Percentiles rank a stretch among this genome's conserved stretches.
Evolutionary conservation across 2,113 vertebrate species (phyloP).

Genomic region (Platycercus adscitus): DNA sequence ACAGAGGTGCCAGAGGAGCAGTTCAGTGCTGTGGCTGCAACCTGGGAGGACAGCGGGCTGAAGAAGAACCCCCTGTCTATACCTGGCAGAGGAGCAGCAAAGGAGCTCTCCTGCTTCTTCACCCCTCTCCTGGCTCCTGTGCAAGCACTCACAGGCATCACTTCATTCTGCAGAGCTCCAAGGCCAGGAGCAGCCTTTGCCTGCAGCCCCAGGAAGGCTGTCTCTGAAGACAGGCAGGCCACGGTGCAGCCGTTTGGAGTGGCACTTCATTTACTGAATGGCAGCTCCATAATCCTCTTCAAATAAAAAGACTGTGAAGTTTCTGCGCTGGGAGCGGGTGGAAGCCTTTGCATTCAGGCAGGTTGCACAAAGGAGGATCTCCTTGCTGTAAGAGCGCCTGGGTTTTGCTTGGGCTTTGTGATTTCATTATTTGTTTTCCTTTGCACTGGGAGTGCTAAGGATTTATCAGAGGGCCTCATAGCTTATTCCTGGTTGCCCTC

Average conservation of each 20-base stretch:
- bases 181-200: neutral
- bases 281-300: slow-evolving; percentile 45
- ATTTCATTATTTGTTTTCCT: neutral
- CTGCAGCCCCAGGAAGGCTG: neutral
- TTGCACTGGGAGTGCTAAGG: neutral
- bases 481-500: neutral
- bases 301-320: neutral
- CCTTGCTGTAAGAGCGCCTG: neutral
- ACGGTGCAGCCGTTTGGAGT: slow-evolving; percentile 9
- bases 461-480: neutral
- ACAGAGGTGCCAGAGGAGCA: neutral
- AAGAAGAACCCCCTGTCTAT: neutral
- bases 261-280: slow-evolving; percentile 50
- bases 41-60: neutral
- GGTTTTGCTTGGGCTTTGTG: neutral
- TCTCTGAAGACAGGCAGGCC: neutral
- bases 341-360: neutral
- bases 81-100: neutral
- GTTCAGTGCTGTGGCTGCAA: neutral
- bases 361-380: neutral
- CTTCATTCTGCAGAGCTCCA: neutral
- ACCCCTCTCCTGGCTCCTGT: neutral
- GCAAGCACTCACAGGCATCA: neutral
- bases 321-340: neutral
- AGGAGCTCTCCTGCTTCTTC: neutral